A percentile compares a stretch with the other conserved stretches of the same genome.
phyloP scores from a whole-genome alignment of 1,140 invertebrate species.

The Leptinotarsa undecemlineata region DNA sequence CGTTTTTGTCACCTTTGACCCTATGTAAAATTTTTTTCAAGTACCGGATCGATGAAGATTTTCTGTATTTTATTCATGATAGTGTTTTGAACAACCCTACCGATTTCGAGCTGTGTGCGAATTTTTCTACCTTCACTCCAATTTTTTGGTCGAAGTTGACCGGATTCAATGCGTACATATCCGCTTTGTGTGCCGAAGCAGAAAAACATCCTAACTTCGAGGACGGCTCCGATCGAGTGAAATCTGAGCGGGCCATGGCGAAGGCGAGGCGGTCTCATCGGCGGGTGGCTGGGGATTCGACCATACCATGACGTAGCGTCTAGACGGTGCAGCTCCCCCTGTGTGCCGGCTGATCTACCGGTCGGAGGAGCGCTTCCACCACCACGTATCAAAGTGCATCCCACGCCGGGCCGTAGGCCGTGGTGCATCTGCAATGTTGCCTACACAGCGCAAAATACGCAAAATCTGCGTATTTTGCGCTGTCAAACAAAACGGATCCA shows the following conservation, averaged over 20 bases:
- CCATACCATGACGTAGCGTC: slow-evolving; percentile 41
- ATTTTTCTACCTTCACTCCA: too few species aligned
- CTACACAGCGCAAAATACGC: too few species aligned
- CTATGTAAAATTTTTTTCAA: too few species aligned
- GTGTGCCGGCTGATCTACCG: slow-evolving; percentile 30
- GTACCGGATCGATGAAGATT: too few species aligned
- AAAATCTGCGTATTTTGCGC: too few species aligned
- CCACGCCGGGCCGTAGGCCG: background rate
- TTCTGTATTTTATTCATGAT: too few species aligned
- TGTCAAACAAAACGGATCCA: too few species aligned
- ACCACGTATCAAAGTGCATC: background rate
- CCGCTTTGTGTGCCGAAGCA: background rate
- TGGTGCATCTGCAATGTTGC: background rate
- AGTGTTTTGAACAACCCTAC: too few species aligned
- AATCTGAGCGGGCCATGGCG: slow-evolving; percentile 11
- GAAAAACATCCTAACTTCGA: background rate
- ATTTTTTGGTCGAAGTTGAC: too few species aligned
- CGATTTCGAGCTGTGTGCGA: too few species aligned
- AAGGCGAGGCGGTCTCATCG: slow-evolving; percentile 19
- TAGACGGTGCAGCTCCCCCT: slow-evolving; percentile 36
- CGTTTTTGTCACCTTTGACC: too few species aligned
- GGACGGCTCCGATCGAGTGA: background rate
- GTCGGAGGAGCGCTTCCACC: background rate
- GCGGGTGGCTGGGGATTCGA: slow-evolving; percentile 31
- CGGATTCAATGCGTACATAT: background rate